Evolutionary conservation across 2,888 invertebrate genomes (phyloP).

Genomic region (Drosophila subsilvestris): DNA sequence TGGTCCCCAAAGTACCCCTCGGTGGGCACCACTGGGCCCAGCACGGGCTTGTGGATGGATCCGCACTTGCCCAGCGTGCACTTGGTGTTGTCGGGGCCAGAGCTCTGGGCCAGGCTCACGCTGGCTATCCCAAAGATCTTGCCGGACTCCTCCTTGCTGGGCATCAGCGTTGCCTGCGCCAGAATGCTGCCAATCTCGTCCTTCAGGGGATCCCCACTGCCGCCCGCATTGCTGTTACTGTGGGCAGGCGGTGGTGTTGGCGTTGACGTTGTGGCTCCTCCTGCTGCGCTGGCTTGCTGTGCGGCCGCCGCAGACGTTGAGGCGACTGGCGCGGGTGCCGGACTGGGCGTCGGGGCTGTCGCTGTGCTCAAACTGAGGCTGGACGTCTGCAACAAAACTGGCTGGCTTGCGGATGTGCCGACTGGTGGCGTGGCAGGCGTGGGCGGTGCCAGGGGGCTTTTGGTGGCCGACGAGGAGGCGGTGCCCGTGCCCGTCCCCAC

Average conservation of each 20-base stretch:
- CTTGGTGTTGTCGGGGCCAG: slow-evolving; percentile 84
- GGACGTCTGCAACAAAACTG: slow-evolving; percentile 23
- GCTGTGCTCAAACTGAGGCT: slow-evolving; percentile 50
- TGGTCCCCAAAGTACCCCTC: slow-evolving; percentile 84
- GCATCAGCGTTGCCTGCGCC: slow-evolving; percentile 83
- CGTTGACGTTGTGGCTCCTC: slow-evolving; percentile 29
- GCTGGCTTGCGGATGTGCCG: slow-evolving; percentile 12
- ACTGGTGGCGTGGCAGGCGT: slow-evolving; percentile 33
- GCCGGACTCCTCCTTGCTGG: slow-evolving; percentile 84
- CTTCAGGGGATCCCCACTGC: slow-evolving; percentile 78
- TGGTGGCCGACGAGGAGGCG: slow-evolving; percentile 21
- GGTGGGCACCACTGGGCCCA: slow-evolving; percentile 84
- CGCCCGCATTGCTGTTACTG: slow-evolving; percentile 10
- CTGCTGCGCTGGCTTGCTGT: slow-evolving; percentile 22
- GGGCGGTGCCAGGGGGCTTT: slow-evolving; percentile 31
- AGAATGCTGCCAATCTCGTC: slow-evolving; percentile 83
- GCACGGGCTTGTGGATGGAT: slow-evolving; percentile 84
- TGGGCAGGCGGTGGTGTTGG: slow-evolving; percentile 27
- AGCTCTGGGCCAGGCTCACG: slow-evolving; percentile 84
- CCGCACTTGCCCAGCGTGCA: slow-evolving; percentile 84
- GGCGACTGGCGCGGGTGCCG: slow-evolving; percentile 45
- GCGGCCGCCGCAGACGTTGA: slow-evolving; percentile 66
- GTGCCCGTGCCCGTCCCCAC: slow-evolving; percentile 5
- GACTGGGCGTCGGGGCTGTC: slow-evolving; percentile 35
- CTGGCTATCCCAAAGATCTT: slow-evolving; percentile 85